Base-by-base conservation (phyloP, 2,888 invertebrate species). In the Chymomyza procnemis region DNA sequence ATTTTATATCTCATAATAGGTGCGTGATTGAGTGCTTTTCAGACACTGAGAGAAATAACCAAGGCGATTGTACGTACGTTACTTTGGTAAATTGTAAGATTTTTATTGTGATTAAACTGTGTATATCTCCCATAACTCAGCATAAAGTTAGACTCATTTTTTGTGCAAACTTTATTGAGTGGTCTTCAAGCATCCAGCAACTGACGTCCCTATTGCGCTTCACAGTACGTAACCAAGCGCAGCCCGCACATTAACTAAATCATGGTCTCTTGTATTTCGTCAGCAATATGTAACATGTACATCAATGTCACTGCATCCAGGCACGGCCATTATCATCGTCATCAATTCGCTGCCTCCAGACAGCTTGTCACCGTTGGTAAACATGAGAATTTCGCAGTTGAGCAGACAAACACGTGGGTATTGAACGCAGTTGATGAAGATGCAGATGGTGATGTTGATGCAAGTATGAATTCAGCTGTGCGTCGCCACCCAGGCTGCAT, bases 371-470 rank as follows among this genome's bases (percentile, higher is more conserved):
- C 87, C 87, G 81, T 78, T 76, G 77, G 83, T 76, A 83, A 81
- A 78, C 85, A 87, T 77, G 85, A 78, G 85, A 84, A 88, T 88
- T 88, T 88, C 81, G 85, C 86, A 88, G 87, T 87, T 86, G 88
- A 88, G 82, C 83, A 70, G 80, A 77, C 87, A 83, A 79, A 81
- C 80, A 87, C 88, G 83, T 85, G 86, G 86, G 75, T 74, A 54
- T 55, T 72, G 76, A 75, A 18, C 61, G 9, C 8, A 54, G 19
- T 22, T 30, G 30, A 50, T 12, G 21, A 61, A 14, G 34, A 61
- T 50, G 30, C 48, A 22, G 18, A 61, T 54, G 41, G 30, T 50
- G 26, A 47, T 16, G 16, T 46, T 19, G 21, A 47, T 60, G 68
- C 69, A 73, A 73, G 78, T 79, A 76, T 80, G 76, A 80, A 73